Conservation (phyloP, 2,113 vertebrate species). For the Crypturellus undulatus region DNA sequence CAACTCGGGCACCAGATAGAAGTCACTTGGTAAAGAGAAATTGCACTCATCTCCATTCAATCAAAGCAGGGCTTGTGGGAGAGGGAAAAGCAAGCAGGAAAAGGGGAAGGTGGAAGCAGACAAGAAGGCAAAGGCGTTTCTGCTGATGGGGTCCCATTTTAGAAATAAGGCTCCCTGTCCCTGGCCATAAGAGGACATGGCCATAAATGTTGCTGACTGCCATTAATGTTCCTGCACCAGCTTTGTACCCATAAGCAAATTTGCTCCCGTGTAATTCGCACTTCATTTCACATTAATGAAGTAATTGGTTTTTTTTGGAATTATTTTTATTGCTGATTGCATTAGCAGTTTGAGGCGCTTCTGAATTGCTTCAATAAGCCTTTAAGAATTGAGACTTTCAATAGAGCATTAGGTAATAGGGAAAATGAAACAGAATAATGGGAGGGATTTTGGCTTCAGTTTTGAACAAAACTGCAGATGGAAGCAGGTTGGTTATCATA, state of each 20-base stretch:
- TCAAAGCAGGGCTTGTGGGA: neutral
- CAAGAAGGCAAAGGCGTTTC: neutral
- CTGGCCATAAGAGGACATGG: neutral
- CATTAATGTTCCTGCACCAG: neutral
- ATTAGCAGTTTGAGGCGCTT: constrained; percentile 16
- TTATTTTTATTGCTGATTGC: constrained; percentile 45
- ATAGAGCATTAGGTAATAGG: constrained; percentile 57
- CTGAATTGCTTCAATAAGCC: constrained; percentile 66
- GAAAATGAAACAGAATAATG: constrained; percentile 68
- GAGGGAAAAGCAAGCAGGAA: neutral
- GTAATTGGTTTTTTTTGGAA: neutral
- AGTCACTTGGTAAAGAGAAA: neutral
- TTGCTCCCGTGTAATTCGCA: neutral
- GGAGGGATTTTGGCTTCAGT: constrained; percentile 48
- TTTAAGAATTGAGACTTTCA: constrained; percentile 66
- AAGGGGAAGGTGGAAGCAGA: neutral
- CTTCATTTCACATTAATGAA: constrained; percentile 18
- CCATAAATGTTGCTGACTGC: neutral
- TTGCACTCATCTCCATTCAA: neutral
- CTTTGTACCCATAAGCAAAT: neutral
- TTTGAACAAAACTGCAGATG: neutral
- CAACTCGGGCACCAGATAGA: constrained; percentile 5
- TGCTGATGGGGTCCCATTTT: neutral
- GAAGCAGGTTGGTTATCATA: neutral
- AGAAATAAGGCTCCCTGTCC: neutral